Evolutionary conservation across 2,888 invertebrate species (phyloP).

Genomic region (Bruchidius siliquastri): DNA sequence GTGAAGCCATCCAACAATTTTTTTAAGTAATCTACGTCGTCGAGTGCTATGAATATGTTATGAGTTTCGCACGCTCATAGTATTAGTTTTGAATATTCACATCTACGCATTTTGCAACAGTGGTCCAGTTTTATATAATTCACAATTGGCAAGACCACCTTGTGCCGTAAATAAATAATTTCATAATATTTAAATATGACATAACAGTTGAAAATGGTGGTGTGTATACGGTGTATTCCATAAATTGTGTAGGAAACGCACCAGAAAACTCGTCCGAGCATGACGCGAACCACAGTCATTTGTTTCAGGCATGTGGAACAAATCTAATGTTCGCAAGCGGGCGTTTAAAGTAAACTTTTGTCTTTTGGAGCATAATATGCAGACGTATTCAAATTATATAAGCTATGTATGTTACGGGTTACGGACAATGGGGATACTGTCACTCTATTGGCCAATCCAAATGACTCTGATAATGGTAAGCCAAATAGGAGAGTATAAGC

Average conservation of each 20-base stretch:
- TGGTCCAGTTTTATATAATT: background rate
- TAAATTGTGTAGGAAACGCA: background rate
- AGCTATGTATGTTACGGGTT: background rate
- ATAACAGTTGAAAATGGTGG: background rate
- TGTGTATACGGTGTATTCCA: background rate
- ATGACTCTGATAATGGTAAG: too few relatives aligned
- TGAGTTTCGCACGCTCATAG: background rate
- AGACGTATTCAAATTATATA: background rate
- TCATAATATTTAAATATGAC: background rate
- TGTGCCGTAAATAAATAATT: background rate
- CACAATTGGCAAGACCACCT: background rate
- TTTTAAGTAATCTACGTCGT: too few relatives aligned
- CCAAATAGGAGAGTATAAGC: too few relatives aligned
- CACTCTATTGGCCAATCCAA: background rate
- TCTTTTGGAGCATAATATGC: background rate
- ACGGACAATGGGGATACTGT: background rate
- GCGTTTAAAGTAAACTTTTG: background rate
- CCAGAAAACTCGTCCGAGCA: background rate
- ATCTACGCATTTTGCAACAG: background rate
- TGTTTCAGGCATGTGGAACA: background rate
- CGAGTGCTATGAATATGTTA: too few relatives aligned
- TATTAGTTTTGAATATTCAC: background rate
- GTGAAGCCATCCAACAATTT: too few relatives aligned
- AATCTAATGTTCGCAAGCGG: background rate
- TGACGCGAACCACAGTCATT: background rate